These are phyloP conservation scores for Cataglyphis cursor DNA, from an alignment of 2,888 invertebrate species.

Conservation along the genomic window DNA sequence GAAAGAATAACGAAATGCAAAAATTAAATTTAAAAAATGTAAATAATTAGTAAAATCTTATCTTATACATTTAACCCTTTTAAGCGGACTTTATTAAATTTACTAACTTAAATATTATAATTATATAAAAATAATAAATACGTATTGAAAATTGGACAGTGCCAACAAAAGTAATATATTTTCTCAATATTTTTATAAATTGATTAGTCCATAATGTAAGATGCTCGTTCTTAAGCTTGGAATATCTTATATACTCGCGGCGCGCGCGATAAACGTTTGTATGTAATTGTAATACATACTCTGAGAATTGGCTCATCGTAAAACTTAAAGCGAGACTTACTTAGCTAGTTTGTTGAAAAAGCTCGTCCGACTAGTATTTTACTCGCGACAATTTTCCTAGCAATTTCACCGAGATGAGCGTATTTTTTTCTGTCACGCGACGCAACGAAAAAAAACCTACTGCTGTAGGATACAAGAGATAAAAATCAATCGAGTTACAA, in stretches of 20 bases:
- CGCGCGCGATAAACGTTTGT: neutral
- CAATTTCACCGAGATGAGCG: conserved; percentile 10
- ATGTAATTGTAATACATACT: neutral
- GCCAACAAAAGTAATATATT: neutral
- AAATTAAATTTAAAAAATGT: neutral
- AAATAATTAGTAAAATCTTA: neutral
- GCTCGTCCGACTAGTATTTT: conserved; percentile 26
- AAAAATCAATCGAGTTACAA: conserved; percentile 31
- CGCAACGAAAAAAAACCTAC: conserved; percentile 15
- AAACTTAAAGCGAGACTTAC: conserved; percentile 34
- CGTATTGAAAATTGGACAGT: neutral
- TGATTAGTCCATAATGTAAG: neutral
- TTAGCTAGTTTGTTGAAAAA: conserved; percentile 42
- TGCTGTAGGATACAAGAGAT: neutral
- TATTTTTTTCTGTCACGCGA: neutral
- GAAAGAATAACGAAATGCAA: neutral
- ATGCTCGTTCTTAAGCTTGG: neutral
- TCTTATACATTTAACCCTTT: neutral
- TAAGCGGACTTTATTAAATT: neutral
- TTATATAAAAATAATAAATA: neutral
- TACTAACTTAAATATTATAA: neutral
- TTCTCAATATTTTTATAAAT: neutral
- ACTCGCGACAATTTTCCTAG: conserved; percentile 37
- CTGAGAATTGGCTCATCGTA: conserved; percentile 11
- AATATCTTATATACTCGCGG: neutral